These are phyloP conservation scores for Meloidogyne chitwoodi DNA, from an alignment of 1,140 invertebrate genomes.

Conservation along the genomic window DNA sequence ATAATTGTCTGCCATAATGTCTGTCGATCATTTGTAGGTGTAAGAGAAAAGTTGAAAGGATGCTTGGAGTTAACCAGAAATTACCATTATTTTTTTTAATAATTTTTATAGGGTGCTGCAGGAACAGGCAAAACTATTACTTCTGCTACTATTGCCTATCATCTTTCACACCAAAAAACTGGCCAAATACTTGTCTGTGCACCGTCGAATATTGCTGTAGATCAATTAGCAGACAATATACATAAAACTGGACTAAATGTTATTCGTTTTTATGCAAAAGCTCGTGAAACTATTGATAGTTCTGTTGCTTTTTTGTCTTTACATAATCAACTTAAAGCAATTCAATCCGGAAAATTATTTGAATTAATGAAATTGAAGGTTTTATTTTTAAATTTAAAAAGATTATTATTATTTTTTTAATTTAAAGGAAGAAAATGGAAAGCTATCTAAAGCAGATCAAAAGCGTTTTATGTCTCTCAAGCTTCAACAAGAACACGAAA, in stretches of 20 bases:
- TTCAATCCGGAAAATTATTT: conserved; percentile 79
- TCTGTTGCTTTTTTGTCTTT: conserved; percentile 92
- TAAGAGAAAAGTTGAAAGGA: no score
- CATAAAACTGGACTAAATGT: conserved; percentile 93
- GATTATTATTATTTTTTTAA: not conserved
- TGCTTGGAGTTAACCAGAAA: no score
- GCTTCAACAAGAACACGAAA: conserved; percentile 81
- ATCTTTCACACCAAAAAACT: conserved; percentile 82
- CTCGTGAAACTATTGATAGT: conserved; percentile 93
- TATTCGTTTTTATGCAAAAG: conserved; percentile 92
- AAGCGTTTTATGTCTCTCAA: conserved; percentile 86
- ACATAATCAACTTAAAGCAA: conserved; percentile 92
- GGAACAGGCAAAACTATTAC: conserved; percentile 84
- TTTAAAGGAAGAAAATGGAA: conserved; percentile 54
- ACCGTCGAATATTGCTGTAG: conserved; percentile 96
- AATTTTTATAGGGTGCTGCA: conserved; percentile 36
- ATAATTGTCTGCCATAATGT: conserved; percentile 27
- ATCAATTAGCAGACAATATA: conserved; percentile 97
- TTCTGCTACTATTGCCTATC: conserved; percentile 97
- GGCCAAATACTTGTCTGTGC: conserved; percentile 95
- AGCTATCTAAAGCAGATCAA: conserved; percentile 70
- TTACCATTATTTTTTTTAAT: no score
- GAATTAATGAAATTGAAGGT: conserved; percentile 81
- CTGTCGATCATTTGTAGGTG: no score
- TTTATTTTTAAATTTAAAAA: not conserved